Evolutionary conservation across 2,888 invertebrate genomes (phyloP), one percentile per base, ranked within the genome.

Genomic region (Hyalella azteca): DNA sequence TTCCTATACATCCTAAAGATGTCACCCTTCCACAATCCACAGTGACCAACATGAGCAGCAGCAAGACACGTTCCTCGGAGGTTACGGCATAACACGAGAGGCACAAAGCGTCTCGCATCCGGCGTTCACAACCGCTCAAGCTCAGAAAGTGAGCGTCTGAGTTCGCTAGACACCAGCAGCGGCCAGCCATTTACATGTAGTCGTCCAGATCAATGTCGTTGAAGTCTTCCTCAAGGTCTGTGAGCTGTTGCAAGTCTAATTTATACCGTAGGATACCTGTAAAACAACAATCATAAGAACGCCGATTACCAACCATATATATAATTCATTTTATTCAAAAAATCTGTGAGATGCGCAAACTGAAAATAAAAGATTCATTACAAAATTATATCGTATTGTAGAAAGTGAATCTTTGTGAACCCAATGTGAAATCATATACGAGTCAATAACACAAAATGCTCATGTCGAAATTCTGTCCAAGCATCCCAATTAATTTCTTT

Each of bases 161-260:
- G 2, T 45, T 11, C 45, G 19, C 45, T 11, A 45, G 45, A 45
- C 45, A 45, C 11, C 45, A 11, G 19, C 13, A 19, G 45, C 26
- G 22, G 29, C 54, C 22, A 29, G 54, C 32, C 32, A 41, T 81
- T 84, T 84, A 84, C 83, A 84, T 84, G 81, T 84, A 84, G 78
- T 84, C 83, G 77, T 84, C 83, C 39, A 84, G 66, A 78, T 84
- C 82, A 76, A 84, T 84, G 79, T 84, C 83, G 40, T 84, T 84
- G 80, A 84, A 84, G 15, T 84, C 83, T 19, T 84, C 83, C 41
- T 84, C 83, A 75, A 84, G 76, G 50, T 84, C 81, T 54, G 83
- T 77, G 50, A 84, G 77, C 50, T 81, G 81, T 75, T 84, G 83
- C 48, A 84, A 50, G 73, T 84, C 83, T 26, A 84, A 80, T 73